Evolutionary conservation across 2,113 vertebrate species (phyloP), one percentile per base, ranked within the genome.

Genomic region (Haemorhous mexicanus): DNA sequence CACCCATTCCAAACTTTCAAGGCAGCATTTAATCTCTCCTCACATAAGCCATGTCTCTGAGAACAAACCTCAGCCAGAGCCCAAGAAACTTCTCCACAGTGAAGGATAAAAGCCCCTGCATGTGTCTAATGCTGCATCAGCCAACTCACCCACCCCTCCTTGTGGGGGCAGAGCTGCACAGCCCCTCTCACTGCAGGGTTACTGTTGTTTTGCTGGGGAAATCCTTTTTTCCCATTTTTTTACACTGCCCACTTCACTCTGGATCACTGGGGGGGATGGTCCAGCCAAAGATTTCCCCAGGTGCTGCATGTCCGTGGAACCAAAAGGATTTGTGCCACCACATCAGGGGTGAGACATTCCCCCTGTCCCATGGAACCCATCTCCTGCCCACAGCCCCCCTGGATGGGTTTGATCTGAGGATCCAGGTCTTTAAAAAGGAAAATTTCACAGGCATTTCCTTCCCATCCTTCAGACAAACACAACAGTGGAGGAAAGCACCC

Each of bases 111-210:
- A 16, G 8, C 5, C 13, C 8, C 5, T 6, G 11, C 7, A 5
- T 0, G 4, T 9, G 15, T 35, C 32, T 26, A 3, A 37, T 0
- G 33, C 56, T 9, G 0, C 44, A 10, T 11, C 83, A 72, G 35
- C 33, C 74, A 13, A 0, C 28, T 56, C 33, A 13, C 14, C 52
- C 62, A 0, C 41, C 41, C 41, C 43, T 17, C 33, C 33, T 15
- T 3, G 18, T 30, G 4, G 13, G 33, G 16, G 11, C 17, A 5
- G 74, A 84, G 23, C 47, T 21, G 32, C 30, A 8, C 33, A 30
- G 33, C 6, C 17, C 11, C 52, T 56, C 56, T 56, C 52, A 5
- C 41, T 13, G 10, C n/a, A 15, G 6, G 27, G 7, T 63, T 58
- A 15, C 5, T 19, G 14, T 4, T 46, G 0, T 11, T 83, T 64